Base-by-base conservation (phyloP, 2,113 vertebrate genomes). In the Pelecanus crispus region DNA sequence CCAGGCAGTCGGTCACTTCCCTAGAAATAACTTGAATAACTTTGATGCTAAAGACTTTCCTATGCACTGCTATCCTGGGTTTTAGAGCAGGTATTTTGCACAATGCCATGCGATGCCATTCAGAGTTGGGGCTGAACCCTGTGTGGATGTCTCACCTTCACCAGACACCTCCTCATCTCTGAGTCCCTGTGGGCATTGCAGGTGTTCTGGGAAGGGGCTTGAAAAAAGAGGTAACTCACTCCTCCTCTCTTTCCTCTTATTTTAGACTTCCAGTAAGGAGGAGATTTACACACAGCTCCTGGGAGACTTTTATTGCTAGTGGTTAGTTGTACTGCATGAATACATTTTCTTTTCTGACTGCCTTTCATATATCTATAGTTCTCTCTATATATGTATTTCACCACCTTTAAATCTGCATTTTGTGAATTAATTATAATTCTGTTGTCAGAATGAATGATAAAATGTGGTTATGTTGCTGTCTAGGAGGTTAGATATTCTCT, bases 251-350 rank as follows among this genome's bases (percentile, higher is more conserved):
- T 49, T 49, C 83, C 21, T 63, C 68, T 81, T 78, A 50, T 78
- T 93, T 94, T 55, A 95, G 83, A 50, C 40, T 96, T 97, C 61
- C 94, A 92, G 86, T 91, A 93, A 94, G 44, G 42, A 93, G 29
- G 26, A 92, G 83, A 96, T 95, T 92, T 95, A 88, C 68, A 68
- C 53, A 68, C n/a, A 17, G 29, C 25, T 81, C 82, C 90, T 94
- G 72, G 45, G 88, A 90, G 79, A 84, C 52, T 87, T 92, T 84
- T 79, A 92, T 56, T 78, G 73, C 77, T 45, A 20, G 56, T 92
- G 61, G 65, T 89, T 96, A 91, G 77, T 86, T 79, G 65, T 66
- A 86, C 55, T 77, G 38, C 38, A 38, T 82, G 38, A 91, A 92
- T 74, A 63, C 86, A 90, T 93, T 92, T 95, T 61, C 31, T 95